Base-by-base conservation (phyloP, 2,113 vertebrate species). In the Cheirogaleus medius region DNA sequence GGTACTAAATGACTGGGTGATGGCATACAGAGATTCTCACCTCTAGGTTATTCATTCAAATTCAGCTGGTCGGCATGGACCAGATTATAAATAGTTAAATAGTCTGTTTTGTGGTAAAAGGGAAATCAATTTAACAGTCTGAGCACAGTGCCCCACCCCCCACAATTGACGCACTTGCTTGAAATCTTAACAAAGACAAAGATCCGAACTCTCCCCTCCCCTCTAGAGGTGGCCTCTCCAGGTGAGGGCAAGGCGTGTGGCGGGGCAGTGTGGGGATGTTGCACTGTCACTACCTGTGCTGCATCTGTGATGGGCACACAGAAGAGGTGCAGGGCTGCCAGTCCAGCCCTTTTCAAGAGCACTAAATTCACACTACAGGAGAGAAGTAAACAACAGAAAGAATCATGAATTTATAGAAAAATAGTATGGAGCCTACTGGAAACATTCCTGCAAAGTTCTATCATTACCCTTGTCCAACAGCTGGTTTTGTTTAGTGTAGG, bases 361-460 rank as follows among this genome's bases (percentile, higher is more conserved):
- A 95, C 92, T 86, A 82, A 93, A 92, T 93, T 97, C 95, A 95
- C 42, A 87, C 66, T 97, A 77, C 71, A 86, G 92, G 78, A 97
- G 83, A 97, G 73, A 97, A 95, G 84, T 52, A 88, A 88, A 96
- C 88, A 97, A 95, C 68, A 96, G 56, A 87, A 92, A 96, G 63
- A 96, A 91, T 89, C 49, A 78, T 88, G 74, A 92, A 86, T 89
- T 87, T 92, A 92, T n/a, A 94, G 80, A 39, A 94, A 89, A 95
- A 76, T 32, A 60, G 68, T 74, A 89, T 34, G 76, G 7, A 64
- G 63, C 25, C 18, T 49, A 37, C 12, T 32, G 82, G 68, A 97
- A 97, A 86, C 76, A 95, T 86, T 94, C 44, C n/a, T 87, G 23
- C 37, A 52, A 74, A 85, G 90, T 87, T 80, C 94, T 73, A 42